Conservation (phyloP, 2,797 vertebrate genomes). For the Menidia menidia region DNA sequence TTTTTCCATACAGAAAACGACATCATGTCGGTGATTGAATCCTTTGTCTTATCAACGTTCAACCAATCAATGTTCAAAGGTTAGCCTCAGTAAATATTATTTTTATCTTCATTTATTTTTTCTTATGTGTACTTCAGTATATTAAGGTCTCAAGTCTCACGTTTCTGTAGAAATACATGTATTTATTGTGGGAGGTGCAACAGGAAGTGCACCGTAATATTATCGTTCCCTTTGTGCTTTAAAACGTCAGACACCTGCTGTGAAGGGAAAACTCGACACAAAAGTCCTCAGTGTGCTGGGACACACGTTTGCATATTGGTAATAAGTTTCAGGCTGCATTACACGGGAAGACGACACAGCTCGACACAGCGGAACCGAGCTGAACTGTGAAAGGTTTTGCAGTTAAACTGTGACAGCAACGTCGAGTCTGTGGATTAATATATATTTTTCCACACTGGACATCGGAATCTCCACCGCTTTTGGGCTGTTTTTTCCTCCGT, state of each 20-base stretch:
- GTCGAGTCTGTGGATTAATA: slow-evolving; percentile 42
- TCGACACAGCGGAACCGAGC: not conserved
- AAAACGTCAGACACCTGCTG: slow-evolving; percentile 64
- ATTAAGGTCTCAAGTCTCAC: too few species aligned
- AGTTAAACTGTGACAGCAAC: not conserved
- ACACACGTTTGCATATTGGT: slow-evolving; percentile 22
- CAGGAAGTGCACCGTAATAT: not conserved
- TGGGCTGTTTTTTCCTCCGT: slow-evolving; percentile 3
- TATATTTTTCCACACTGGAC: not conserved
- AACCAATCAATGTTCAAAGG: too few species aligned
- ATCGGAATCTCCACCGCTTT: not conserved
- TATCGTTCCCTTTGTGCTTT: not conserved
- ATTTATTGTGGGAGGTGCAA: slow-evolving; percentile 40
- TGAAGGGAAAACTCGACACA: slow-evolving; percentile 21
- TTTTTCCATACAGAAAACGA: too few species aligned
- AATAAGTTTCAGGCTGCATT: slow-evolving; percentile 31
- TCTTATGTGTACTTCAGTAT: not conserved
- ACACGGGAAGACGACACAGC: slow-evolving; percentile 37
- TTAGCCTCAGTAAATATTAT: too few species aligned
- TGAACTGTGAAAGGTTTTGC: not conserved
- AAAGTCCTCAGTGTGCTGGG: not conserved
- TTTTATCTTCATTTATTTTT: not conserved
- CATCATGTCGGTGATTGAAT: not conserved
- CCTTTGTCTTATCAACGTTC: too few species aligned
- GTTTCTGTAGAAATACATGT: too few species aligned